phyloP scores from a whole-genome alignment of 2,888 invertebrate species.

The Dynastes maya region DNA sequence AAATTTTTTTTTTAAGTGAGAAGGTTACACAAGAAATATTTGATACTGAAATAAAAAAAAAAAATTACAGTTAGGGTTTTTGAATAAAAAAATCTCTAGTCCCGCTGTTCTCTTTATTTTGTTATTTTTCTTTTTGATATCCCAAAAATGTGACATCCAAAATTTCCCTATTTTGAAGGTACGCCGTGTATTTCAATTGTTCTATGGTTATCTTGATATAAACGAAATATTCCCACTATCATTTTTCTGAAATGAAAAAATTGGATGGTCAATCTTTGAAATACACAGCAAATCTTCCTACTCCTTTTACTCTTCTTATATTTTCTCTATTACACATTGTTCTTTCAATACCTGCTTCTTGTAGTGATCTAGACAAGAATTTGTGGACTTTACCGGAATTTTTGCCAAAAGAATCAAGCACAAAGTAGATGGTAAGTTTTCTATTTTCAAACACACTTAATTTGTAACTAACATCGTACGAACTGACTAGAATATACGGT shows the following conservation, averaged over 20 bases:
- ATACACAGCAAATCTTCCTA: neutral
- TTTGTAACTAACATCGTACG: slow-evolving; percentile 32
- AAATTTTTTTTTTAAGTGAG: neutral
- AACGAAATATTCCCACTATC: too few species aligned
- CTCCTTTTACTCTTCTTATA: neutral
- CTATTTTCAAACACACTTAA: too few species aligned
- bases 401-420: slow-evolving; percentile 60
- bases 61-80: slow-evolving; percentile 73
- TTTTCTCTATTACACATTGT: neutral
- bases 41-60: slow-evolving; percentile 72
- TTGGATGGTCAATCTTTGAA: too few species aligned
- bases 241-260: too few species aligned
- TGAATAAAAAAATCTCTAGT: slow-evolving; percentile 78
- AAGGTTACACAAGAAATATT: slow-evolving; percentile 69
- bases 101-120: slow-evolving; percentile 72
- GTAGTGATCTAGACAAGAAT: slow-evolving; percentile 12
- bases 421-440: slow-evolving; percentile 60
- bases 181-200: too few species aligned
- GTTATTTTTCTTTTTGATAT: slow-evolving; percentile 57
- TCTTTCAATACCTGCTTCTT: neutral
- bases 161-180: too few species aligned
- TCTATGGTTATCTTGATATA: too few species aligned
- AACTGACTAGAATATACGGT: slow-evolving; percentile 2
- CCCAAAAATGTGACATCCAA: neutral
- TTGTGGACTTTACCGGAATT: slow-evolving; percentile 47